Evolutionary conservation across 23 tunicate species (phyloP).

Genomic region (Clavelina lepadiformis): DNA sequence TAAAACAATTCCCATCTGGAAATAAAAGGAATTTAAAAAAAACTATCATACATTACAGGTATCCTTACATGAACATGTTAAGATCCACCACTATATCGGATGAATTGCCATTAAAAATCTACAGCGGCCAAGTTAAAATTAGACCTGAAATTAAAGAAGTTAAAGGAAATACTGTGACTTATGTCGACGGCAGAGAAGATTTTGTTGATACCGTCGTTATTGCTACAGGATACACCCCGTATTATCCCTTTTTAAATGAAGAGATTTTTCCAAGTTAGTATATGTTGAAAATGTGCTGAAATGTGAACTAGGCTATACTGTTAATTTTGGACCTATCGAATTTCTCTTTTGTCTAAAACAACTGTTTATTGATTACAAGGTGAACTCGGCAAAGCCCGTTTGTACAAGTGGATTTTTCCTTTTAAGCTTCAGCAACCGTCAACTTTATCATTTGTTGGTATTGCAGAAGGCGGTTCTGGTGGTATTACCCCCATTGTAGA

Average conservation of each 20-base stretch:
- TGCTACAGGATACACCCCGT: conserved; percentile 44
- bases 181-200: conserved; percentile 38
- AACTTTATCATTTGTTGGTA: conserved; percentile 53
- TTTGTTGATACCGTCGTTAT: conserved; percentile 41
- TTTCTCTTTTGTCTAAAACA: background rate
- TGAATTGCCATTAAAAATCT: conserved; percentile 32
- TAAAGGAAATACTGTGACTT: conserved; percentile 6
- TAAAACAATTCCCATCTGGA: background rate
- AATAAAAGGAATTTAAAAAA: background rate
- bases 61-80: background rate
- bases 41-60: background rate
- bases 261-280: conserved; percentile 57
- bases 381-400: conserved; percentile 3
- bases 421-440: conserved; percentile 16
- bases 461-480: conserved; percentile 34
- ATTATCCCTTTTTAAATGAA: conserved; percentile 29
- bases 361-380: background rate
- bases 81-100: conserved; percentile 24
- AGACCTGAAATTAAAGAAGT: conserved; percentile 41
- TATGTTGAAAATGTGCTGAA: background rate
- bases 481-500: conserved; percentile 21
- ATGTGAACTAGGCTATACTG: background rate
- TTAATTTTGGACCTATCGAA: background rate
- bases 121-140: conserved; percentile 31
- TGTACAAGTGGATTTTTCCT: conserved; percentile 67